These are phyloP conservation scores for Mesorhabditis sp. DNA, from an alignment of 2,888 invertebrate species.

Conservation along the genomic window DNA sequence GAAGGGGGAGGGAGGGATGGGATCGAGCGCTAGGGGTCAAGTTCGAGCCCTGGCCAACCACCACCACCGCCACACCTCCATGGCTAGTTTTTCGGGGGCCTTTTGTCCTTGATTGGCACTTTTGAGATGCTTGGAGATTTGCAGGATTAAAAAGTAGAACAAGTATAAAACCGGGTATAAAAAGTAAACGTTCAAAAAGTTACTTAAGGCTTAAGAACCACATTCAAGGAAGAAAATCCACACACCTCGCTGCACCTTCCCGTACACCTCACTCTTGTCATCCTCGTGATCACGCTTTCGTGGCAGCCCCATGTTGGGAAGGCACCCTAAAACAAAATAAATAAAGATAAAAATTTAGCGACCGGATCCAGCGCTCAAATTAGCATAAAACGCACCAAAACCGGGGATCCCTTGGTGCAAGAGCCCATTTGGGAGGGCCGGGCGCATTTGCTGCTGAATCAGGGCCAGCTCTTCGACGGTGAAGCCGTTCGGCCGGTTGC, in stretches of 20 bases:
- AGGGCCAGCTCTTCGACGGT: constrained; percentile 29
- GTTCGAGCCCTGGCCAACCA: no score
- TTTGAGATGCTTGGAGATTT: no score
- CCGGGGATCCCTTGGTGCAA: constrained; percentile 15
- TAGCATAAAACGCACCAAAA: not conserved
- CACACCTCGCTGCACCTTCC: constrained; percentile 51
- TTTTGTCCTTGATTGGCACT: no score
- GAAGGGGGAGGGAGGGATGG: no score
- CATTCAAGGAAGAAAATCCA: constrained; percentile 11
- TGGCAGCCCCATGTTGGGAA: constrained; percentile 12
- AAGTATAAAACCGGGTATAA: no score
- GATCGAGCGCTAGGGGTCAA: no score
- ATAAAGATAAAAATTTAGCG: no score
- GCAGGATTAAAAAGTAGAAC: no score
- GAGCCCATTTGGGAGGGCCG: constrained; percentile 22
- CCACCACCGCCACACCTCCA: no score
- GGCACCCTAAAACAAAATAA: not conserved
- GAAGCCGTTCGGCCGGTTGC: constrained; percentile 12
- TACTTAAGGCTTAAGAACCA: not conserved
- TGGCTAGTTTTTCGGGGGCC: no score
- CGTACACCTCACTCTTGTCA: constrained; percentile 39
- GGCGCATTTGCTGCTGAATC: constrained; percentile 27
- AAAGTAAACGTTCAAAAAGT: constrained; percentile 5
- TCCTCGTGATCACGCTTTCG: constrained; percentile 36
- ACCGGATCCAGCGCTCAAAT: not conserved